These are phyloP conservation scores for Onychostruthus taczanowskii DNA, from an alignment of 2,113 vertebrate species.

Conservation along the genomic window DNA sequence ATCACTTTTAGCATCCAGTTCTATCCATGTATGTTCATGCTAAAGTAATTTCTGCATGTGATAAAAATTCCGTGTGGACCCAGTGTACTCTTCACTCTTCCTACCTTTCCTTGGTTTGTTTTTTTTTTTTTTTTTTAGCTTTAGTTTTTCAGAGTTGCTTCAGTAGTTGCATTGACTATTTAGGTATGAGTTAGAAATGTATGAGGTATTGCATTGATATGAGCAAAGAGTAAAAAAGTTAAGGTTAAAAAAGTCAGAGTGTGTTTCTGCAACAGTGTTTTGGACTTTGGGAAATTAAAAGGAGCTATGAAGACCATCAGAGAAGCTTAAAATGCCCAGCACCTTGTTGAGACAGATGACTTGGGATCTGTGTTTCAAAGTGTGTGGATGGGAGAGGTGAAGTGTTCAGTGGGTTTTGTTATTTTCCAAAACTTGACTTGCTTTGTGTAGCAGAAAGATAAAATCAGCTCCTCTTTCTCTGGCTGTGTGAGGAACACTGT, in stretches of 20 bases:
- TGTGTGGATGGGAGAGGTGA: neutral
- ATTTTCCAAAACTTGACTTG: neutral
- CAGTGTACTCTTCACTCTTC: neutral
- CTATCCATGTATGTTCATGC: neutral
- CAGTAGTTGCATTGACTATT: neutral
- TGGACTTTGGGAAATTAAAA: neutral
- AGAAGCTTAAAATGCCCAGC: neutral
- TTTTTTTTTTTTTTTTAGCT: neutral
- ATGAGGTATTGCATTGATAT: neutral
- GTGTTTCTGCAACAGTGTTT: neutral
- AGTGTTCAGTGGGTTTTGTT: neutral
- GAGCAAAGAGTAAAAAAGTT: neutral
- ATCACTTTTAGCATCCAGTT: neutral
- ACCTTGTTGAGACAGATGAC: neutral
- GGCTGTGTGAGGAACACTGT: conserved; percentile 26
- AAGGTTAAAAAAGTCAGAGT: neutral
- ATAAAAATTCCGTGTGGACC: neutral
- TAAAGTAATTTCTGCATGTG: neutral
- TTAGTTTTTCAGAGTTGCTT: neutral
- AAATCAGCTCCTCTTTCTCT: conserved; percentile 28
- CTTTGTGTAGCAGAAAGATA: neutral
- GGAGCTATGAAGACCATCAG: neutral
- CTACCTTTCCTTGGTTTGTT: neutral
- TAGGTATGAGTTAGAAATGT: neutral
- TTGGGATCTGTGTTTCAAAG: neutral